These are phyloP conservation scores for Saccostrea echinata DNA, from an alignment of 1,140 invertebrate genomes.

Conservation along the genomic window DNA sequence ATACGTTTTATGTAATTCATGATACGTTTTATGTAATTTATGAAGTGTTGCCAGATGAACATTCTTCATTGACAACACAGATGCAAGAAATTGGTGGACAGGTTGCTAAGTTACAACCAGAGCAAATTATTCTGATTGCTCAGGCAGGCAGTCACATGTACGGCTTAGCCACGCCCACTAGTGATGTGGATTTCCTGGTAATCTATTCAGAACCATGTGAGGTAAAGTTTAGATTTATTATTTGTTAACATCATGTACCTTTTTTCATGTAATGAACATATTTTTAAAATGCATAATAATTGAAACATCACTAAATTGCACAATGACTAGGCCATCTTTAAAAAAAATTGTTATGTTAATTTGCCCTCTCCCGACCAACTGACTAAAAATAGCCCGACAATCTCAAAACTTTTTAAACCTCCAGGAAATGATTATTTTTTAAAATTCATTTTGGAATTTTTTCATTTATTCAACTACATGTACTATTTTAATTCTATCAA, in stretches of 20 bases:
- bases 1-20: neutral
- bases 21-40: neutral
- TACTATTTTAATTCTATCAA: too few species aligned
- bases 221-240: constrained; percentile 51
- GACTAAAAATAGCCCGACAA: too few species aligned
- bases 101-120: constrained; percentile 66
- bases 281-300: neutral
- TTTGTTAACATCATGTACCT: too few species aligned
- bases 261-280: too few species aligned
- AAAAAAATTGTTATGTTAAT: too few species aligned
- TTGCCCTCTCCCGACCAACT: too few species aligned
- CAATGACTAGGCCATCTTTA: neutral
- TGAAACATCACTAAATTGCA: neutral
- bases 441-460: too few species aligned
- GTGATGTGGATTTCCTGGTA: constrained; percentile 74
- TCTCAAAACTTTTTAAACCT: too few species aligned
- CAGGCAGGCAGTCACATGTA: constrained; percentile 75
- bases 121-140: constrained; percentile 73
- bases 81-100: constrained; percentile 72
- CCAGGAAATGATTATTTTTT: too few species aligned
- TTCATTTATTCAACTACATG: too few species aligned
- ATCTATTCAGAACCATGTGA: constrained; percentile 68
- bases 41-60: constrained; percentile 38
- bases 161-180: constrained; percentile 71
- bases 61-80: constrained; percentile 47